Base-by-base conservation (phyloP, 2,888 invertebrate genomes). In the Hedychridium roseum region DNA sequence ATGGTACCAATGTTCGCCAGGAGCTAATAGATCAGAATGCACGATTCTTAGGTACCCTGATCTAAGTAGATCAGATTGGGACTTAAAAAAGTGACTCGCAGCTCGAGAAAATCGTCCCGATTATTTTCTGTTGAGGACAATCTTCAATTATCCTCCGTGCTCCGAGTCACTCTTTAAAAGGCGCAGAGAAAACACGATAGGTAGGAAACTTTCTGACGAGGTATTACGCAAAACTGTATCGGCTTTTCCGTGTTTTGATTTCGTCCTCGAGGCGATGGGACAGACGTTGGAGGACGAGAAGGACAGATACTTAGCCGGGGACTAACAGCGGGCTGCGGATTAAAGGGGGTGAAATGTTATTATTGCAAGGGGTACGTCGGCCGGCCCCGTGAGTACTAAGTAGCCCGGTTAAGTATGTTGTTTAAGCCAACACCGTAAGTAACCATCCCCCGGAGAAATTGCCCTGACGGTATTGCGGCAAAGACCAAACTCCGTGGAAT, bases 331-430 rank as follows among this genome's bases (percentile, higher is more conserved):
- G 68, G 65, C 60, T 61, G 49, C 62, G 74, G 78, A 78, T 78
- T 76, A 76, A 73, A 64, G 68, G 74, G 74, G 73, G 72, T 73
- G 74, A 73, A 78, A 76, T 76, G 76, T 76, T 79, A 71, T 78
- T 77, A 72, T 75, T 78, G 74, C 74, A 76, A 77, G 72, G 77
- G 76, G 76, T 73, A 76, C 70, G 71, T 70, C 65, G 65, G 57
- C 62, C 5, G 9, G 53, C 53, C n/a, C 58, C 64, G 60, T 60
- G 60, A 61, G 71, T 69, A 66, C 73, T 75, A 77, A 78, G 78
- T 78, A 78, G 76, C 74, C 67, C 66, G 70, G 71, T 72, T 78
- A 78, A 78, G 78, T 78, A 75, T 78, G 78, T 78, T 78, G 76
- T 78, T 76, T 76, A 66, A 78, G 72, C 75, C 68, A 78, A 78